A percentile compares a stretch with the other conserved stretches of the same genome.
Conservation (phyloP, 1,140 invertebrate species). For the Maniola jurtina region DNA sequence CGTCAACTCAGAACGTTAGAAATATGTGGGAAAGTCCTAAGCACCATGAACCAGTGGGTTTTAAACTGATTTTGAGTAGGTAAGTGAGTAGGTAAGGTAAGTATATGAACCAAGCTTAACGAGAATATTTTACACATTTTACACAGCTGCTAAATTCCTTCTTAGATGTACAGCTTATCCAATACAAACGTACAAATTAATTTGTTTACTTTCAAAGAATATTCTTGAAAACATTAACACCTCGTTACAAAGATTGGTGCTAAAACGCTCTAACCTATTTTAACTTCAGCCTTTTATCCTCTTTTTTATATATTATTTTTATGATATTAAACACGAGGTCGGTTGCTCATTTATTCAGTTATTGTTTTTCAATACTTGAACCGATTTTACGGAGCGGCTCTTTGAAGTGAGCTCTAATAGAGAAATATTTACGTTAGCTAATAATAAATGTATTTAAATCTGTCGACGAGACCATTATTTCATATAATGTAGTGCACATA, state of each 20-base stretch:
- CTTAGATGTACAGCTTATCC: no score
- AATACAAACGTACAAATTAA: no score
- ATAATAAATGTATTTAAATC: constrained; percentile 60
- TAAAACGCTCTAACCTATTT: constrained; percentile 6
- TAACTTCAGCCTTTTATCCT: constrained; percentile 16
- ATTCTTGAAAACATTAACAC: constrained; percentile 2
- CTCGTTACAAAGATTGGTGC: not conserved
- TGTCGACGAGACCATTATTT: constrained; percentile 66
- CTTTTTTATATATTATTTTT: constrained; percentile 19
- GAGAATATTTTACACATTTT: no score
- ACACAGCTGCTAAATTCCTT: no score
- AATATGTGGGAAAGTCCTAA: no score
- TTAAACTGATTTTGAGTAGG: no score
- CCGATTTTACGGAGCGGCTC: constrained; percentile 57
- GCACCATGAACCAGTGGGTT: no score
- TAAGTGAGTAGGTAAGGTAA: no score
- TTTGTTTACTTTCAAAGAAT: no score
- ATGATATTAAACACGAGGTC: constrained; percentile 45
- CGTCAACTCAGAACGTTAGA: no score
- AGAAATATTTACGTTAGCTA: constrained; percentile 67
- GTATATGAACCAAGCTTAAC: no score
- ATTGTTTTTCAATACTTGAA: constrained; percentile 61
- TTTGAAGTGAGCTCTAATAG: constrained; percentile 61
- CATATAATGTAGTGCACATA: constrained; percentile 57
- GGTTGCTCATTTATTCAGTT: constrained; percentile 40